Evolutionary conservation across 2,113 vertebrate species (phyloP).

Genomic region (Odocoileus virginianus): DNA sequence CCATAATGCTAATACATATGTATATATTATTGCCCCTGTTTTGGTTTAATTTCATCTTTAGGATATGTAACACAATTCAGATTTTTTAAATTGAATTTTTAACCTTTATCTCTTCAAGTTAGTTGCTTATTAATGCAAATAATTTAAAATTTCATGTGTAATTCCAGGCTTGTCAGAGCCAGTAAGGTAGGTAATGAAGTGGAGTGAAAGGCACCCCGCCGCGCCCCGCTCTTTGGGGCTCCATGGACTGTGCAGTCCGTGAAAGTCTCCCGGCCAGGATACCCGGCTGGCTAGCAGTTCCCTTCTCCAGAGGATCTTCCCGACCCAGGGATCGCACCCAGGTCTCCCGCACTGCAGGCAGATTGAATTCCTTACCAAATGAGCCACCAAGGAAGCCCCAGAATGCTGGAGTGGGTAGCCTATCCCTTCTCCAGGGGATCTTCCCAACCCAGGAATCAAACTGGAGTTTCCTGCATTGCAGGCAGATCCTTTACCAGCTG

Average conservation of each 20-base stretch:
- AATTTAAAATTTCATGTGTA: conserved; percentile 32
- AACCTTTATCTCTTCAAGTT: neutral
- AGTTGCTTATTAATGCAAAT: neutral
- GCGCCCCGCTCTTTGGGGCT: neutral
- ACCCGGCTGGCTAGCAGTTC: too few relatives aligned
- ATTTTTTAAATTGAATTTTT: neutral
- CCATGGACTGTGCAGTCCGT: neutral
- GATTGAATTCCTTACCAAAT: too few relatives aligned
- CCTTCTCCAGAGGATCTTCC: too few relatives aligned
- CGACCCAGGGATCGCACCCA: too few relatives aligned
- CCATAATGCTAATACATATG: neutral
- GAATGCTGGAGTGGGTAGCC: neutral
- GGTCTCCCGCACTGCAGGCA: too few relatives aligned
- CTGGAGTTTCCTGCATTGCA: neutral
- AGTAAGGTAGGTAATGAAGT: neutral
- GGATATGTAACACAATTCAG: neutral
- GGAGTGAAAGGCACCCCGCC: neutral
- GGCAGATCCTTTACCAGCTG: neutral
- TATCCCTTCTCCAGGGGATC: neutral
- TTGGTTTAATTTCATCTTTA: conserved; percentile 31
- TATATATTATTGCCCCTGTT: neutral
- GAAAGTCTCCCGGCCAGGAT: neutral
- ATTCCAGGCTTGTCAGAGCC: neutral
- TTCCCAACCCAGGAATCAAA: neutral
- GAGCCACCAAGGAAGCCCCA: too few relatives aligned